Evolutionary conservation across 2,797 vertebrate genomes (phyloP), one percentile per base, ranked within the genome.

Genomic region (Podargus strigoides): DNA sequence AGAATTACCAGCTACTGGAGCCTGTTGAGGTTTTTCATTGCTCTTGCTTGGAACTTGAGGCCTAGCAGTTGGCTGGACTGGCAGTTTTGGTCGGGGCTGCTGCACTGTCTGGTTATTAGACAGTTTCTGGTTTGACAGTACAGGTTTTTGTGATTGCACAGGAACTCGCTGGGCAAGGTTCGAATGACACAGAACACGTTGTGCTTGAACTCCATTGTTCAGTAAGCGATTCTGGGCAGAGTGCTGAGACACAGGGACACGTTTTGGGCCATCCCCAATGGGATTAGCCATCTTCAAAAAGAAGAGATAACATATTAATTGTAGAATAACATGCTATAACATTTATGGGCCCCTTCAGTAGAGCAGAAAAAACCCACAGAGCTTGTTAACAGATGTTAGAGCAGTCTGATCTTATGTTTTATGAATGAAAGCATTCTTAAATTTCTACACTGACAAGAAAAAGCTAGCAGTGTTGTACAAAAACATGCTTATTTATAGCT

Each of bases 91-190:
- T 30, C 85, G 67, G 20, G 55, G 85, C 27, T 95, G 97, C 81
- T 97, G 83, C 0, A 26, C 59, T 64, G 81, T 27, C 26, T 84
- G 80, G 21, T 62, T 96, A 28, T 47, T 92, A 44, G 49, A 53
- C 1, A 28, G 76, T 73, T 97, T 98, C 41, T 97, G 96, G 87
- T 47, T 67, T 7, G 95, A 26, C 23, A 39, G 12, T 0, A 6
- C n/a, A 6, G 95, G 8, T 70, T 98, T 98, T 50, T 97, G 98
- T 8, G 98, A 73, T 12, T 93, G 96, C 32, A 90, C 89, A 64
- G 97, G 98, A 55, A 98, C 75, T 20, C 98, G 96, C 91, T 98
- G 98, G 9, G 98, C 97, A 39, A 98, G 97, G 75, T 99, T 99
- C 5, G 98, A 98, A 56, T 98, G 69, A 44, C 98, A 98, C 7